Evolutionary conservation across 1,140 invertebrate genomes (phyloP), one percentile per base, ranked within the genome.

Genomic region (Streblospio benedicti): DNA sequence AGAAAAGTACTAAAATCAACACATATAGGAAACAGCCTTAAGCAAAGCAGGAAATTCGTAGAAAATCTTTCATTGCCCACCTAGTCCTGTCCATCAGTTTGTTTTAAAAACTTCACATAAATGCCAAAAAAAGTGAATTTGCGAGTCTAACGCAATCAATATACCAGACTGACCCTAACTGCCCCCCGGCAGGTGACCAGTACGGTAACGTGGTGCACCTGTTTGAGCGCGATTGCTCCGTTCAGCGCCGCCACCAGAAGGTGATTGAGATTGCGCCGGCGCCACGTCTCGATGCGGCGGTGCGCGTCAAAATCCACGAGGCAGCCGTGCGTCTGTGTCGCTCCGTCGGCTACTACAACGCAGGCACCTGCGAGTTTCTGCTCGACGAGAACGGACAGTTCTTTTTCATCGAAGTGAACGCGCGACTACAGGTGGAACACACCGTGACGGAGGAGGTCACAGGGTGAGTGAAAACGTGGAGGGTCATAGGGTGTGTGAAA

Each of bases 371-470:
- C 0, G 97, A 99, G 77, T 99, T 99, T 79, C 79, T 99, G 5
- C 81, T 89, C n/a, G 96, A 99, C 67, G 86, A 90, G 57, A 65
- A 85, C 45, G 93, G 92, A 5, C 89, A 95, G 69, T 94, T 97
- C 77, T 99, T 91, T 78, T 99, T 99, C 73, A 99, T 99, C 70
- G 97, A 99, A 83, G 97, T 99, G 0, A 99, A 99, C 76, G 94
- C 96, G 41, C 84, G 93, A 62, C 81, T 99, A 23, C 96, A 99
- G 84, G 96, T 99, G 16, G 97, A 99, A 75, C 97, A 99, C 75
- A 99, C 97, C 0, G 92, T 99, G 0, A 98, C 95, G 12, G 97
- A 99, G 81, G 94, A 99, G 82, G 91, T 99, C 28, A 99, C 96
- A 0, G 94, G 95, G 85, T 88, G 78, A n/a, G n/a, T n/a, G n/a